Conservation (phyloP, 2,113 vertebrate genomes). For the Dipodomys merriami region DNA sequence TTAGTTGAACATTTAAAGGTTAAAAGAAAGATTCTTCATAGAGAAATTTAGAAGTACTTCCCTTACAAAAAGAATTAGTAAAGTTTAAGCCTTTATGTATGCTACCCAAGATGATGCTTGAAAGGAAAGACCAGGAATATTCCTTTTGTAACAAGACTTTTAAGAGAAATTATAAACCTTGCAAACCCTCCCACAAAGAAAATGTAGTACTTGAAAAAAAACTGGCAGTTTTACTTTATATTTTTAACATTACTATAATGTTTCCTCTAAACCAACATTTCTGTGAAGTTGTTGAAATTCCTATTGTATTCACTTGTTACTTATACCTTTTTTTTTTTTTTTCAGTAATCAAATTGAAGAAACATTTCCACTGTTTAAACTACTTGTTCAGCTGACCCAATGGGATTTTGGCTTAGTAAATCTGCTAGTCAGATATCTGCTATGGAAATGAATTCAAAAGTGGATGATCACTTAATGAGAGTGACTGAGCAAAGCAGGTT, state of each 20-base stretch:
- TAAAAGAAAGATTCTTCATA: neutral
- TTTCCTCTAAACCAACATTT: neutral
- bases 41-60: neutral
- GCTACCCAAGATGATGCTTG: neutral
- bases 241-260: neutral
- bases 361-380: neutral
- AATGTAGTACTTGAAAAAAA: neutral
- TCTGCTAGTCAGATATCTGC: constrained; percentile 61
- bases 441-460: constrained; percentile 51
- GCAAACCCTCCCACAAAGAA: constrained; percentile 17
- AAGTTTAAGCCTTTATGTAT: constrained; percentile 5
- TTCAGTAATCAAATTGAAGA: constrained; percentile 62
- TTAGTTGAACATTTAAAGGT: neutral
- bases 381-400: constrained; percentile 38
- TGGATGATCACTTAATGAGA: constrained; percentile 50
- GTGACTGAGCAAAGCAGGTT: constrained; percentile 59
- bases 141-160: neutral
- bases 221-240: constrained; percentile 26
- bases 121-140: constrained; percentile 20
- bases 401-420: constrained; percentile 76
- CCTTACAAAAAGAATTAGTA: neutral
- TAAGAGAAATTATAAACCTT: neutral
- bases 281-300: constrained; percentile 23
- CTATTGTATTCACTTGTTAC: constrained; percentile 21
- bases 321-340: neutral